Evolutionary conservation across 2,888 invertebrate genomes (phyloP), one percentile per base, ranked within the genome.

Genomic region (Baccha elongata): DNA sequence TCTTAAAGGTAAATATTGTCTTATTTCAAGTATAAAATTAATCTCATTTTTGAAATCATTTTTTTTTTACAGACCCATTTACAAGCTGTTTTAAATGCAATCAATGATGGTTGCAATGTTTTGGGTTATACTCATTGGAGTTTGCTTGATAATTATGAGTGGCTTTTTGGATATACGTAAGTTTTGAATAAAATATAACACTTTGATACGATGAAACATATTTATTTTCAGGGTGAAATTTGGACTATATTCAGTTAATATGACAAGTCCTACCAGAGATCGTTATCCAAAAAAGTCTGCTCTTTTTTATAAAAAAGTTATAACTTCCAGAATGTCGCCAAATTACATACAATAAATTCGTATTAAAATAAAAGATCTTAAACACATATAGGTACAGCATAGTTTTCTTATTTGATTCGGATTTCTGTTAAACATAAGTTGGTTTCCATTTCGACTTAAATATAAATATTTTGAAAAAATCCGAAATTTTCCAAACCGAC

Each of bases 201-300:
- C 37, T 4, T n/a, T 73, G 64, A 84, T 84, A 53, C 53, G 72
- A 13, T 13, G 0, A 53, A 19, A n/a, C 37, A 10, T 32, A 23
- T 48, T 35, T 35, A 15, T 35, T 92, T 92, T 68, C 88, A 94
- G 94, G 11, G 91, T 92, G 83, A 93, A 92, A 87, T 95, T 94
- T 89, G 96, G 96, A 6, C 86, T 96, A 0, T 94, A 93, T 85
- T 91, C 93, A 85, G 94, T 96, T 0, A 93, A 96, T 87, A 94
- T 94, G 87, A 88, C 90, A 1, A 92, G 92, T 85, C 91, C 92
- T 0, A 90, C 91, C 0, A 92, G 93, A 81, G 91, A 92, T 0
- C 92, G 96, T 84, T 93, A 92, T 0, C 92, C 94, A 0, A 94
- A 95, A 87, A 91, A 91, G 40, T 95, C 95, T 0, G 92, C 92